Evolutionary conservation across 2,113 vertebrate species (phyloP), one percentile per base, ranked within the genome.

Genomic region (Stegostoma tigrinum): DNA sequence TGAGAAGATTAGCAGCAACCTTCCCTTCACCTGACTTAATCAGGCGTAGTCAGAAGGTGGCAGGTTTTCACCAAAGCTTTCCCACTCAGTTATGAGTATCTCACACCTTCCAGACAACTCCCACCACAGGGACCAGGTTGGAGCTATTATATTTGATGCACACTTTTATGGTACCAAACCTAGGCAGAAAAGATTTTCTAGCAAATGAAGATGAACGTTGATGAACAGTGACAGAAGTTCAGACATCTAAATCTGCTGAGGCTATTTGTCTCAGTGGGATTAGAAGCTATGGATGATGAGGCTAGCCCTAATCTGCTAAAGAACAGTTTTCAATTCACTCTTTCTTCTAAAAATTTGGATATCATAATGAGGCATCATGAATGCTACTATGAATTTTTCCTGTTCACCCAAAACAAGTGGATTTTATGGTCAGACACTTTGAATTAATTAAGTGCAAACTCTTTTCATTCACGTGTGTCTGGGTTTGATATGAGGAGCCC

Each of bases 371-470:
- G 5, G n/a, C 89, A 93, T 42, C 34, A 10, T 93, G 34, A 7
- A 17, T 38, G 2, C 17, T 66, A 42, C 21, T 42, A 17, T 38
- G 34, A 66, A 38, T 38, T 64, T 2, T 66, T 64, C 5, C 89
- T 67, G 66, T 38, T 93, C n/a, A 93, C 23, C 19, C 23, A 21
- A 15, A 66, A 67, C n/a, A 66, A 6, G 23, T n/a, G 38, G 89
- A 6, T 17, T 90, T 30, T 34, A 19, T 90, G 52, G 87, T 66
- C 61, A 93, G 61, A 24, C 34, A 93, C 61, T 66, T 34, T 66
- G 61, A 64, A 93, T 93, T 66, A 64, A 93, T 93, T 66, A 93
- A 93, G 89, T n/a, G n/a, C 17, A 66, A 91, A 21, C n/a, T 38
- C 61, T 66, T 64, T 38, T 91, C 3, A 6, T 91, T 66, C 61